These are phyloP conservation scores for Anthophora plumipes DNA, from an alignment of 2,888 invertebrate species.

Conservation along the genomic window DNA sequence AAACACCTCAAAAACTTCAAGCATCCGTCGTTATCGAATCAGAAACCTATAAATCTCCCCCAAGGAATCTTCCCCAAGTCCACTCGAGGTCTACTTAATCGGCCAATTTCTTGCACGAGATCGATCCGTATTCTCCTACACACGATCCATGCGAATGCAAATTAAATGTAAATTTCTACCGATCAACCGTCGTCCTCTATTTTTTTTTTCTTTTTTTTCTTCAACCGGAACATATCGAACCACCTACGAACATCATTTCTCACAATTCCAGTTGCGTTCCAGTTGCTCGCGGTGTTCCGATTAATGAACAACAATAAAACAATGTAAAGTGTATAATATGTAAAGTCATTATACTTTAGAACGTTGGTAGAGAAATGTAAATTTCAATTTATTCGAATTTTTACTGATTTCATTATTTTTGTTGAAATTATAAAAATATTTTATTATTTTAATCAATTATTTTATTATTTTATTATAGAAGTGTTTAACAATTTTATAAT, in stretches of 20 bases:
- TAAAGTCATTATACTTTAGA: no score
- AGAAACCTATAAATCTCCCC: not conserved
- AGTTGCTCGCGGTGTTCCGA: no score
- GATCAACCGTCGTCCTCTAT: not conserved
- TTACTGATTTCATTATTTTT: no score
- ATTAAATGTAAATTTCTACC: slow-evolving; percentile 34
- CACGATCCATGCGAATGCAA: slow-evolving; percentile 23
- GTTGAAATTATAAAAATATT: no score
- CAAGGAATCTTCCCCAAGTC: not conserved
- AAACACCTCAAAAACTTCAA: not conserved
- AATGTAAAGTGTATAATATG: no score
- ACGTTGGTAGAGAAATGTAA: no score
- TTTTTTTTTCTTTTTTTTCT: slow-evolving; percentile 6
- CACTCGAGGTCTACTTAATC: not conserved
- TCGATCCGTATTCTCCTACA: not conserved
- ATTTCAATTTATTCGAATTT: no score
- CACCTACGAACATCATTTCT: not conserved
- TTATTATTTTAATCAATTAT: no score
- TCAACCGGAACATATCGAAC: not conserved
- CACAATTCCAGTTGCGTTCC: not conserved
- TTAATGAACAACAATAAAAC: no score
- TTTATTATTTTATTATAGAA: no score
- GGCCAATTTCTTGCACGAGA: slow-evolving; percentile 16
- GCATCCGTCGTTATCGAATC: not conserved
- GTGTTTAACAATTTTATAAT: no score